phyloP scores from a whole-genome alignment of 2,113 vertebrate genomes.

The human region DNA sequence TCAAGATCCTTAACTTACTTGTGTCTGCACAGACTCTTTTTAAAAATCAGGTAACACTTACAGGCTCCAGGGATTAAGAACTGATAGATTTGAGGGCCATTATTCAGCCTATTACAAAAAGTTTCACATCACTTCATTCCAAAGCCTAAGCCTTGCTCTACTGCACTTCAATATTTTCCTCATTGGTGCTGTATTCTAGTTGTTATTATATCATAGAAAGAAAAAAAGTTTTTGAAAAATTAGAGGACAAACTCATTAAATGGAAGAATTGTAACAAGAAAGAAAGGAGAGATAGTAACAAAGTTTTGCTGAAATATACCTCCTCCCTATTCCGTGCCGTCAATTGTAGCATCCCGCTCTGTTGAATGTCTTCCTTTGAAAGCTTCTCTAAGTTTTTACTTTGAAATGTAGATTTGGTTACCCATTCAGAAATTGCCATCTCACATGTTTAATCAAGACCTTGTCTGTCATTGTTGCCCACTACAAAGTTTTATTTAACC shows the following conservation, averaged over 20 bases:
- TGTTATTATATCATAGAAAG: background rate
- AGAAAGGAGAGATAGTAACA: background rate
- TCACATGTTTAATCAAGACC: conserved; percentile 55
- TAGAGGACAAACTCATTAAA: background rate
- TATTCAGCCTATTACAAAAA: background rate
- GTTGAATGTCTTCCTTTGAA: conserved; percentile 37
- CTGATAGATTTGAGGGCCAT: background rate
- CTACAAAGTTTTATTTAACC: conserved; percentile 81
- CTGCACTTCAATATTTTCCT: background rate
- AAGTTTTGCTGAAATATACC: background rate
- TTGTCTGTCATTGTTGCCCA: conserved; percentile 52
- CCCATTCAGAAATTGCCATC: conserved; percentile 53
- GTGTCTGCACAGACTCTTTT: background rate
- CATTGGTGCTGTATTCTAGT: background rate
- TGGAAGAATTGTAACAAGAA: background rate
- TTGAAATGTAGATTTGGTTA: conserved; percentile 59
- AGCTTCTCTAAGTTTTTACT: conserved; percentile 52
- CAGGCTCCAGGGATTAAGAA: background rate
- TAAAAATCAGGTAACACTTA: background rate
- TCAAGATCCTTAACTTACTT: background rate
- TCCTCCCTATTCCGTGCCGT: background rate
- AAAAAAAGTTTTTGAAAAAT: background rate
- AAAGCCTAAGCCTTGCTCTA: background rate
- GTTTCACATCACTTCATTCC: background rate
- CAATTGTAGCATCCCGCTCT: background rate